Conservation (phyloP, 2,888 invertebrate species). For the Acrobasis suavella region DNA sequence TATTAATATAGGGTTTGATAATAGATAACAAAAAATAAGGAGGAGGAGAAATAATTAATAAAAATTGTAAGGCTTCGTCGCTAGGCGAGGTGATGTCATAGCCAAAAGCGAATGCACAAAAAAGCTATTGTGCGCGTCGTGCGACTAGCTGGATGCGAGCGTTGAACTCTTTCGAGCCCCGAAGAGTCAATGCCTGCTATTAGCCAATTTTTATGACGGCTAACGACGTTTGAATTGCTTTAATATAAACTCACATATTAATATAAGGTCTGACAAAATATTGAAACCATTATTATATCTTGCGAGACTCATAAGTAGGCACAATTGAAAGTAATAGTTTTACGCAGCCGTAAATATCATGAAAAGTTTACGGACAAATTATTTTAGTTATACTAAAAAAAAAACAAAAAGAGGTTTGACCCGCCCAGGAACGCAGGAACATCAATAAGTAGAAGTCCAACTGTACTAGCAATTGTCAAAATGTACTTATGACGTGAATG, state of each 20-base stretch:
- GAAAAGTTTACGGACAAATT: too few relatives aligned
- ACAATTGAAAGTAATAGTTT: too few relatives aligned
- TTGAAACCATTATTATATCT: too few relatives aligned
- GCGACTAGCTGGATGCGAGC: slow-evolving; percentile 73
- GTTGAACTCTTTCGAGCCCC: slow-evolving; percentile 76
- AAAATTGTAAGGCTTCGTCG: slow-evolving; percentile 36
- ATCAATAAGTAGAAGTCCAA: too few relatives aligned
- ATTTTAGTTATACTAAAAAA: too few relatives aligned
- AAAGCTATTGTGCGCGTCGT: slow-evolving; percentile 79
- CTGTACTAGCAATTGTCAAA: too few relatives aligned
- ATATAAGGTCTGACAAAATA: slow-evolving; percentile 2
- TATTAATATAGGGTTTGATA: not conserved
- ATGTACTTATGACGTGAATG: too few relatives aligned
- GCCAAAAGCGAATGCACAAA: slow-evolving; percentile 75
- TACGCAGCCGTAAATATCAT: too few relatives aligned
- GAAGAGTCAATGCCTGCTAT: slow-evolving; percentile 69
- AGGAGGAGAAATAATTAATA: slow-evolving; percentile 23
- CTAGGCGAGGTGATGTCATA: slow-evolving; percentile 72
- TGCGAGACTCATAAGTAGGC: too few relatives aligned
- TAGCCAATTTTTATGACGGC: slow-evolving; percentile 66
- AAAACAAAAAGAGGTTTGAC: too few relatives aligned
- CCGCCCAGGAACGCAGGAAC: too few relatives aligned
- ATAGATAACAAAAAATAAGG: not conserved
- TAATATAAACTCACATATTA: slow-evolving; percentile 36
- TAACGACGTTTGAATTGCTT: slow-evolving; percentile 57